Base-by-base conservation (phyloP, 2,888 invertebrate species). In the Phengaris alcon region DNA sequence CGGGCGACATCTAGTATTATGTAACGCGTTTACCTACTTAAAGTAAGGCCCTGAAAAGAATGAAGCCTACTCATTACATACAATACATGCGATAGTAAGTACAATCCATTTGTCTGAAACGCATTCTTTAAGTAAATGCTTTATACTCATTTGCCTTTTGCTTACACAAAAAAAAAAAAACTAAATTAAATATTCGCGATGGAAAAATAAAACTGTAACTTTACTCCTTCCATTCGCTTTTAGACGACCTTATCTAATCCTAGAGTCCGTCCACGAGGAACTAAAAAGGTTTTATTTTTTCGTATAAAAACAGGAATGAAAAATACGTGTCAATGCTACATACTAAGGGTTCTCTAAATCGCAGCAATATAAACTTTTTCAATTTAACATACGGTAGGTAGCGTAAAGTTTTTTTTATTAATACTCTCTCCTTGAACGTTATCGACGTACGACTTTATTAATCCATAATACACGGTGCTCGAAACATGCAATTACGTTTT, bases 351-450 rank as follows among this genome's bases (percentile, higher is more conserved):
- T 15, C 15, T 59, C 22, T 5, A 59, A 59, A 59, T 59, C 59
- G 22, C 59, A 22, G 59, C 59, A 59, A 59, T 59, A 59, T 59
- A 59, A 59, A 59, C 22, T 59, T 59, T 59, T 59, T 59, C 59
- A 59, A 59, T 59, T 59, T 59, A 59, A 59, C 22, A 59, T 59
- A 59, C 22, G 59, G 59, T 9, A 59, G 59, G 59, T 9, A 59
- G 15, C 59, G 59, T 59, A 22, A 59, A 22, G 59, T 22, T 22
- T 9, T 22, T 59, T 57, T 59, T 59, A 59, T 57, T 22, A 57
- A 57, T 57, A 15, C 57, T 48, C 48, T 48, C 8, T 8, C 22
- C 15, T n/a, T 15, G 3, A 15, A 57, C 22, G 57, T 22, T 57
- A 57, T 57, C 57, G 22, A 57, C 57, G 15, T 57, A 48, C 48